Base-by-base conservation (phyloP, 2,888 invertebrate genomes). In the Drosophila tripunctata region DNA sequence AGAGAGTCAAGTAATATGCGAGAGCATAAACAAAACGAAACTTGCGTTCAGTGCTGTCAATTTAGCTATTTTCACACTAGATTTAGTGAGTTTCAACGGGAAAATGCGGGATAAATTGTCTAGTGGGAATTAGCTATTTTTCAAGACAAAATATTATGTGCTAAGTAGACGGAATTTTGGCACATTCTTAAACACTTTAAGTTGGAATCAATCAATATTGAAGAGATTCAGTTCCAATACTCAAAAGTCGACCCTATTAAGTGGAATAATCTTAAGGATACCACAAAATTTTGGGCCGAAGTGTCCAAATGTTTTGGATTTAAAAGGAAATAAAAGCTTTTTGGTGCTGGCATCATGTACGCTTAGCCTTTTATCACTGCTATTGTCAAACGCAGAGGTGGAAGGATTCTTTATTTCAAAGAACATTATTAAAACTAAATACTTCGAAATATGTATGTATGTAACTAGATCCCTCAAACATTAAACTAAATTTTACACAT, bases 21-120 rank as follows among this genome's bases (percentile, higher is more conserved):
- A 40, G 44, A 24, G 36, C 10, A 58, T 52, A 68, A 72, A 73
- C 56, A 64, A 67, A 55, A 63, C 47, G 31, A 63, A 67, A n/a
- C n/a, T n/a, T n/a, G n/a, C 36, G 48, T 55, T 54, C n/a, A n/a
- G n/a, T n/a, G n/a, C n/a, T n/a, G n/a, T n/a, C n/a, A n/a, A n/a
- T n/a, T n/a, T n/a, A n/a, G n/a, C n/a, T n/a, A n/a, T n/a, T n/a
- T n/a, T n/a, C n/a, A n/a, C n/a, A n/a, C n/a, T n/a, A n/a, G n/a
- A n/a, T n/a, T n/a, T n/a, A n/a, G n/a, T n/a, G n/a, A n/a, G n/a
- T n/a, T n/a, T n/a, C n/a, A n/a, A n/a, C n/a, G n/a, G n/a, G n/a
- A n/a, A n/a, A n/a, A n/a, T n/a, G n/a, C n/a, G n/a, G n/a, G n/a
- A n/a, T n/a, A n/a, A n/a, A n/a, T n/a, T n/a, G n/a, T n/a, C n/a